Conservation (phyloP, 92 coral and sea anemone genomes). For the Isaurus tuberculatus region DNA sequence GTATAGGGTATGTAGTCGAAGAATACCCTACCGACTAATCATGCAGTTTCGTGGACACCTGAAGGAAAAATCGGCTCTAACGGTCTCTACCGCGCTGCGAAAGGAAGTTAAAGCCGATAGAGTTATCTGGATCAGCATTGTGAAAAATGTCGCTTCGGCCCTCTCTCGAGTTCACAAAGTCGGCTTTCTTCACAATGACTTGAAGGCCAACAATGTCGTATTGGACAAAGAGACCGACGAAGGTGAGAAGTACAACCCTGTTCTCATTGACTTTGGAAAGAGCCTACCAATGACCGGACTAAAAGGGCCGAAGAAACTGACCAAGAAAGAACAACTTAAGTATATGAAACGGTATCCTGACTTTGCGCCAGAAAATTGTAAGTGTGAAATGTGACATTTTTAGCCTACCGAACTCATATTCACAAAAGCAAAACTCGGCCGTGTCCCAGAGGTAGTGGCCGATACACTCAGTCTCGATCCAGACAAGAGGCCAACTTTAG, state of each 20-base stretch:
- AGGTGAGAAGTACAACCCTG: background rate
- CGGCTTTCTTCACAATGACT: conserved; percentile 26
- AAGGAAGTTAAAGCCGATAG: background rate
- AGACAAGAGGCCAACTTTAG: conserved; percentile 20
- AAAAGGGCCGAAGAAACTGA: conserved; percentile 37
- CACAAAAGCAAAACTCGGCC: background rate
- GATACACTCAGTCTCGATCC: conserved; percentile 18
- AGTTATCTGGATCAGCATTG: conserved; percentile 6
- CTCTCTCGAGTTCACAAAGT: conserved; percentile 11
- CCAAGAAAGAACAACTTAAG: background rate
- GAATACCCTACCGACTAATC: conserved; percentile 1
- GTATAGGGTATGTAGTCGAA: conserved; percentile 27
- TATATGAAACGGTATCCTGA: background rate
- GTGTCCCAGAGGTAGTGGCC: conserved; percentile 10
- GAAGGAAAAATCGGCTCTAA: conserved; percentile 4
- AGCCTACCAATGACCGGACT: conserved; percentile 24
- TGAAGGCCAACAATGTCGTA: conserved; percentile 6
- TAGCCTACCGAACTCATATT: conserved; percentile 23
- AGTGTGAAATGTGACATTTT: conserved; percentile 30
- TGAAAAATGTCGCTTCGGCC: conserved; percentile 15
- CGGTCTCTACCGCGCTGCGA: conserved; percentile 9
- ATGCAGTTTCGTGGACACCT: conserved; percentile 54
- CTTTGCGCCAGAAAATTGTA: background rate
- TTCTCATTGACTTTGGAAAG: conserved; percentile 29
- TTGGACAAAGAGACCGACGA: conserved; percentile 23